Evolutionary conservation across 1,140 invertebrate genomes (phyloP), one percentile per base, ranked within the genome.

Genomic region (Lasioglossum albipes): DNA sequence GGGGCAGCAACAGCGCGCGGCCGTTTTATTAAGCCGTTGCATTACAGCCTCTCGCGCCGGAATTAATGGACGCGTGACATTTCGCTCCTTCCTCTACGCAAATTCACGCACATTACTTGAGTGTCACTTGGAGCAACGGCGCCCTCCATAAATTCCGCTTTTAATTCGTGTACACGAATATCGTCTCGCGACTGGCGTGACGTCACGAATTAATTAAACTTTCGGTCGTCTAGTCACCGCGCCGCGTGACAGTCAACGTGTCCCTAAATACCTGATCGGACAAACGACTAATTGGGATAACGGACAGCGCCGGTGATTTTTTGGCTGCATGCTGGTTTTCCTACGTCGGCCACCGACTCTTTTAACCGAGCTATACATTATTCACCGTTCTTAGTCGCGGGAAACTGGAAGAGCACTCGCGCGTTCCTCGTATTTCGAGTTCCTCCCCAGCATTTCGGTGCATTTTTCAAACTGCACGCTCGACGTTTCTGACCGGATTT

Each of bases 91-190:
- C 65, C 65, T 36, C 9, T 22, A 67, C 41, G 42, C 36, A 45
- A 67, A 67, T 67, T 67, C 65, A 5, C 65, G 31, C 62, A 20
- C 62, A 27, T 65, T 45, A 22, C 65, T 45, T 9, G 65, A 45
- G 36, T 67, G 65, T 67, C 65, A 67, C 65, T 66, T 66, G 41
- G 41, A 36, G 65, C 41, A 13, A n/a, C 20, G 41, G 65, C 36
- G 65, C 42, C 65, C 41, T 20, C 20, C 41, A 67, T 67, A 41
- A 67, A 67, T 67, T 67, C 65, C 65, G 3, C 65, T 41, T 67
- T 45, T 67, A 67, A 67, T 67, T 67, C 65, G 41, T 45, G 65
- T 67, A 66, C 64, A 66, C 36, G 64, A 42, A 66, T 66, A 66
- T 66, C 64, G 41, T 54, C 64, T 42, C 20, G 41, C 64, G 64